Conservation (phyloP, 64 coral and sea anemone species). For the Dendronephthya gigantea region DNA sequence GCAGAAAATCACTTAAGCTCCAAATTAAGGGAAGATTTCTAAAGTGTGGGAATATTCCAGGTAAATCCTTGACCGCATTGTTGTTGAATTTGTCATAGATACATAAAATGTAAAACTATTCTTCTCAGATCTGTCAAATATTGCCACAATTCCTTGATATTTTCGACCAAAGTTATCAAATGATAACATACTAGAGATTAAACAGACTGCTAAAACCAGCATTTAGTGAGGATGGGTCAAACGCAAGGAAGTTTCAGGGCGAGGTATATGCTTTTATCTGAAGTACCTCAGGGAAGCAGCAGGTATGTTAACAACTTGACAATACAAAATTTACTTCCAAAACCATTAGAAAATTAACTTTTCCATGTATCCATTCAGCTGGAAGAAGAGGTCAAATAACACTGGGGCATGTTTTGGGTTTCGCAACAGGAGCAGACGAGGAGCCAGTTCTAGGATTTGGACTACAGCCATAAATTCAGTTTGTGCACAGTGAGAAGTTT, state of each 20-base stretch:
- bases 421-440: background rate
- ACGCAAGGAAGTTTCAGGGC: background rate
- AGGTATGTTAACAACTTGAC: background rate
- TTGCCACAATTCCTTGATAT: background rate
- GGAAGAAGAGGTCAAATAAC: background rate
- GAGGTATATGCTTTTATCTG: background rate
- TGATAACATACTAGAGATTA: background rate
- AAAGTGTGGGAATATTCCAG: no score
- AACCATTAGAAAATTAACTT: no score
- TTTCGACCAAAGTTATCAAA: background rate
- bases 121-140: background rate
- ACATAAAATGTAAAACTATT: no score
- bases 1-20: no score
- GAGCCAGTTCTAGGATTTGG: constrained; percentile 9
- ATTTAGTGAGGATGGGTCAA: background rate
- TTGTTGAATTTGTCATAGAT: no score
- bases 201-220: background rate
- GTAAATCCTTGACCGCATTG: no score
- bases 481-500: background rate
- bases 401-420: background rate
- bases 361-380: background rate
- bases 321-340: no score
- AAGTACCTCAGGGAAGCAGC: background rate
- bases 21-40: no score
- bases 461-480: background rate